phyloP scores from a whole-genome alignment of 1,140 invertebrate species.

The Tetragonula clypearis region DNA sequence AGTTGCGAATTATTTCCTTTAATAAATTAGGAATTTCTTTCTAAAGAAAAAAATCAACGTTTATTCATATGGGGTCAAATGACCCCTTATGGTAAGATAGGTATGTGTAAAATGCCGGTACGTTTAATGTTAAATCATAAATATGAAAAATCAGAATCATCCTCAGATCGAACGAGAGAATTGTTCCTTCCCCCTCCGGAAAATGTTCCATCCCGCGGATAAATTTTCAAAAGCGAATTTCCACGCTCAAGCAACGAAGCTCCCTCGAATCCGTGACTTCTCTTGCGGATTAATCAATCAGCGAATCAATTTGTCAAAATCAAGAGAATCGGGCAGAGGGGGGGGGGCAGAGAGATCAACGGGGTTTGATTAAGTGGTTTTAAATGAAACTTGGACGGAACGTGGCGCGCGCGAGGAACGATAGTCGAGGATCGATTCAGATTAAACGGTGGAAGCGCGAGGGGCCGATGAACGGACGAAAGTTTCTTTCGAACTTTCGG shows the following conservation, averaged over 20 bases:
- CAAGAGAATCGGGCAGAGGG: background rate
- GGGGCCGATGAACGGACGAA: background rate
- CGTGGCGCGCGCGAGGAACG: background rate
- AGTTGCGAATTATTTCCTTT: no score
- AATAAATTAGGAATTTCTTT: no score
- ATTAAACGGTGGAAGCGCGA: background rate
- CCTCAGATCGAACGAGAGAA: background rate
- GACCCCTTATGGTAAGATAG: no score
- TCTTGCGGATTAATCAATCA: constrained; percentile 15
- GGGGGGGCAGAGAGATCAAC: background rate
- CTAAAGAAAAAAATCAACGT: no score
- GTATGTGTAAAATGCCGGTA: no score
- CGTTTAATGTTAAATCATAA: no score
- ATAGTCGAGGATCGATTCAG: constrained; percentile 21
- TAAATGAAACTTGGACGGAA: constrained; percentile 30
- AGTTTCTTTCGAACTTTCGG: background rate
- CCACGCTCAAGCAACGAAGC: no score
- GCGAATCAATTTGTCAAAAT: constrained; percentile 32
- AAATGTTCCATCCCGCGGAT: background rate
- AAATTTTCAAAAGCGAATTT: background rate
- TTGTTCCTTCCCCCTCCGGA: background rate
- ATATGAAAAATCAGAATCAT: background rate
- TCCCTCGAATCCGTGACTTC: background rate
- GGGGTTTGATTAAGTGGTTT: constrained; percentile 45
- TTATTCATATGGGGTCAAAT: no score